Conservation (phyloP, 2,797 vertebrate genomes). For the Steatocranus sp. region DNA sequence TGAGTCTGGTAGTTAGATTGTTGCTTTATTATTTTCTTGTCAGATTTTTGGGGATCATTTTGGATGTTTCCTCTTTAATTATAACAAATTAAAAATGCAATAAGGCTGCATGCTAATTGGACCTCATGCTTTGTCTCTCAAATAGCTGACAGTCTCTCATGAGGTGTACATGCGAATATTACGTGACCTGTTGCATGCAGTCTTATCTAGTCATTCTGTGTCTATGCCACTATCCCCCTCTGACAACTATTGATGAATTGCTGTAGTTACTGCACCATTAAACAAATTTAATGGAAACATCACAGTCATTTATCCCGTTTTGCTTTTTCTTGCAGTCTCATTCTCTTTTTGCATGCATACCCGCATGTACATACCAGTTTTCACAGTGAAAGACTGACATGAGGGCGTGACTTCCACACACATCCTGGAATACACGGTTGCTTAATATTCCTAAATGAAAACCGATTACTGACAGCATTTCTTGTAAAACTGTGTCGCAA, state of each 20-base stretch:
- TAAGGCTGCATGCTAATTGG: not conserved
- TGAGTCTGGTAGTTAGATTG: not conserved
- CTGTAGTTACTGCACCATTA: not conserved
- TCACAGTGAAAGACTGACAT: not conserved
- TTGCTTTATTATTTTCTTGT: not conserved
- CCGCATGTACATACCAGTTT: not conserved
- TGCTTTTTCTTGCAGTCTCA: not conserved
- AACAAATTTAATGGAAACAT: not conserved
- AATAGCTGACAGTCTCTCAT: not conserved
- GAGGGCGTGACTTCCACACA: constrained; percentile 17
- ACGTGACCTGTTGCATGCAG: not conserved
- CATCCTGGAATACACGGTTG: constrained; percentile 32
- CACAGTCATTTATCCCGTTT: not conserved
- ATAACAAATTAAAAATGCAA: not conserved
- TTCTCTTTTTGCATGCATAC: not conserved
- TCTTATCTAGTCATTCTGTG: not conserved
- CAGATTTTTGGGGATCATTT: not conserved
- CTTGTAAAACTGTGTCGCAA: constrained; percentile 31
- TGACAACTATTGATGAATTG: not conserved
- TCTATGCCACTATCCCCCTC: not conserved
- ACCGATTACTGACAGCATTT: constrained; percentile 8
- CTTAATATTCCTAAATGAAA: constrained; percentile 11
- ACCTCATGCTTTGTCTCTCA: not conserved
- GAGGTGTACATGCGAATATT: not conserved
- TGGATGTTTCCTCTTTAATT: not conserved